Evolutionary conservation across 2,888 invertebrate genomes (phyloP), one percentile per base, ranked within the genome.

Genomic region (Chouioia cunea): DNA sequence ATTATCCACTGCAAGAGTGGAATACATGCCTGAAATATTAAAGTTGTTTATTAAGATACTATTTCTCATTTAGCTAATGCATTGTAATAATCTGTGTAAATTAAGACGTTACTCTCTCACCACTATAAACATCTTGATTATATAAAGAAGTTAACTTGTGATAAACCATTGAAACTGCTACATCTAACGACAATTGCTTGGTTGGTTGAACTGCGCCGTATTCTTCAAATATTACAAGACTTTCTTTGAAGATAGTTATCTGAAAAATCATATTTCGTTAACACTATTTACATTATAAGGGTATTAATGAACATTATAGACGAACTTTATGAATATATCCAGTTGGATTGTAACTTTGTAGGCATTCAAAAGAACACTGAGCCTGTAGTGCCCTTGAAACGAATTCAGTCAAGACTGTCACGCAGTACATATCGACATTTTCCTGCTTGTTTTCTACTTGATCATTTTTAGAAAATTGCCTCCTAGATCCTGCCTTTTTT

Each of bases 301-400:
- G 14, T 44, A 44, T 20, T 58, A 20, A 23, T 43, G 8, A 36
- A 52, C 44, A 65, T 27, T 64, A 20, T n/a, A 59, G 46, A 74
- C 73, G 71, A 65, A 83, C 84, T 75, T 78, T 81, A 68, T 83
- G 80, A 46, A 76, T 23, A 66, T 74, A 81, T 43, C 77, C 78
- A 4, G 63, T 6, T 2, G 67, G 63, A 47, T 76, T 57, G n/a
- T 15, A 18, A 2, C 75, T 60, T n/a, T 68, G 70, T 10, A 76
- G 63, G 48, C 79, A 80, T 12, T 81, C 74, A 67, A 81, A 81
- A 3, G 47, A 54, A 48, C 84, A 84, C 0, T 60, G 52, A 0
- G 80, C 83, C 6, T 76, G 73, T 0, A 82, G 76, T 23, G 70
- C 75, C 4, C 79, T 74, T 14, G 68, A 65, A 1, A 82, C 79